Conservation (phyloP, 2,888 invertebrate species). For the Idaea aversata region DNA sequence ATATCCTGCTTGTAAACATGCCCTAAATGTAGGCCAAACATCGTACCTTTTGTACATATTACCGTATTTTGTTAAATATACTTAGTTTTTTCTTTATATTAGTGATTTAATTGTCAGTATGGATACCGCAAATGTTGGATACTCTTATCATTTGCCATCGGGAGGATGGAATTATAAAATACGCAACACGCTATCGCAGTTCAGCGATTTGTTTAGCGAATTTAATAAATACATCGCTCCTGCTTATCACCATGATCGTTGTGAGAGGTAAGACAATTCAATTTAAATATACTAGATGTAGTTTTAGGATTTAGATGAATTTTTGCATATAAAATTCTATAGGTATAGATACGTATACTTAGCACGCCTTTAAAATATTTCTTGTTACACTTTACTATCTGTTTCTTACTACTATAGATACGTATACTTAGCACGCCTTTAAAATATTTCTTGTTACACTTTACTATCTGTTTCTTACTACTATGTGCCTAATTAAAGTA, state of each 20-base stretch:
- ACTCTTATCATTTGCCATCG: slow-evolving; percentile 90
- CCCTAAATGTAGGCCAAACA: slow-evolving; percentile 57
- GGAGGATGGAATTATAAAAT: slow-evolving; percentile 88
- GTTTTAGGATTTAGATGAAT: slow-evolving; percentile 5
- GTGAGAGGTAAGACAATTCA: slow-evolving; percentile 86
- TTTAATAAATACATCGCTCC: slow-evolving; percentile 98
- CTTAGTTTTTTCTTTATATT: slow-evolving; percentile 17
- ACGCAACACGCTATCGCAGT: slow-evolving; percentile 90
- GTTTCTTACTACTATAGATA: too few relatives aligned
- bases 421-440: too few relatives aligned
- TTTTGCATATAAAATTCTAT: neutral
- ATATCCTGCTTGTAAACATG: slow-evolving; percentile 72
- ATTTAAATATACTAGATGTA: neutral
- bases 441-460: too few relatives aligned
- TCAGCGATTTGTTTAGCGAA: slow-evolving; percentile 96
- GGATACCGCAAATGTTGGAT: slow-evolving; percentile 86
- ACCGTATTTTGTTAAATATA: slow-evolving; percentile 52
- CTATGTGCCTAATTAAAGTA: too few relatives aligned
- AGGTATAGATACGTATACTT: neutral
- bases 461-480: too few relatives aligned
- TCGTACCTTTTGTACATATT: slow-evolving; percentile 43
- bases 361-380: neutral
- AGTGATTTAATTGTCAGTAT: slow-evolving; percentile 39
- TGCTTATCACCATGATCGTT: slow-evolving; percentile 97
- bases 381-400: too few relatives aligned